These are phyloP conservation scores for Leucophenga montana DNA, from an alignment of 2,888 invertebrate species.

Conservation along the genomic window DNA sequence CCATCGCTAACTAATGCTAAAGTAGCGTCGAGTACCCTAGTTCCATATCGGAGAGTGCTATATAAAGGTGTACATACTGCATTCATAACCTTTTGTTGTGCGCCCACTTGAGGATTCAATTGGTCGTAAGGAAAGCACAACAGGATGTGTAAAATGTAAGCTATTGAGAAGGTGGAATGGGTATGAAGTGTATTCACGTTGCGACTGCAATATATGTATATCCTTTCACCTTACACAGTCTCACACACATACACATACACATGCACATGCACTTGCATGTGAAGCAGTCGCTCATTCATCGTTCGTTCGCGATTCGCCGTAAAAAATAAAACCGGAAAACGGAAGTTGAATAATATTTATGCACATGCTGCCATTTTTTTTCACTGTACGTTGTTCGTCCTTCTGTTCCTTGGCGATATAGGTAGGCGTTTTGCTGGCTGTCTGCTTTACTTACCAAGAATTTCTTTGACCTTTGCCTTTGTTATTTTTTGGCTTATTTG, in stretches of 20 bases:
- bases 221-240: too few relatives aligned
- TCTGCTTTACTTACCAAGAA: background rate
- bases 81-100: constrained; percentile 32
- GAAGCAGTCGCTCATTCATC: background rate
- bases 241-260: too few relatives aligned
- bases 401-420: background rate
- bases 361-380: constrained; percentile 33
- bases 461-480: background rate
- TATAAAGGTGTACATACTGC: constrained; percentile 9
- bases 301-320: background rate
- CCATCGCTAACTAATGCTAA: background rate
- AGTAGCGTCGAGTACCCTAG: background rate
- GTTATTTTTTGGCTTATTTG: background rate
- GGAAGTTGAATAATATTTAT: constrained; percentile 34
- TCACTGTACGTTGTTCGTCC: background rate
- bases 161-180: too few relatives aligned
- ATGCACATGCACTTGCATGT: background rate
- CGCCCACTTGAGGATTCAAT: constrained; percentile 51
- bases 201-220: too few relatives aligned
- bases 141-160: too few relatives aligned
- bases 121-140: constrained; percentile 17
- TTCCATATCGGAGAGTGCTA: background rate
- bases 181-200: too few relatives aligned
- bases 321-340: constrained; percentile 10
- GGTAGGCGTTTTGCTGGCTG: background rate